phyloP scores from a whole-genome alignment of 53 echinoderm and acorn worm species.

The Echinometra lucunter region DNA sequence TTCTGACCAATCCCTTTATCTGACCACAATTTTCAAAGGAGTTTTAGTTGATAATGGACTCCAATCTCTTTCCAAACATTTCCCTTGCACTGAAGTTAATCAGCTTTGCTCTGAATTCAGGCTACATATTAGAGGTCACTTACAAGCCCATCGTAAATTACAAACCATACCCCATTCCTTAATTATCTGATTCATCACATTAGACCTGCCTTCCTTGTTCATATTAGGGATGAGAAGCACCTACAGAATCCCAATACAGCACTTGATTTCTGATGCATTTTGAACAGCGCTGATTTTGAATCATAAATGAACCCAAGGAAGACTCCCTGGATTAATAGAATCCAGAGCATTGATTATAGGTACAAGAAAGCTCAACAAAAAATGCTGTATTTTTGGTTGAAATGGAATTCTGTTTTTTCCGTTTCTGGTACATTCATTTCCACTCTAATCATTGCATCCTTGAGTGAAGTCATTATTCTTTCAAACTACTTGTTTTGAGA shows the following conservation, averaged over 20 bases:
- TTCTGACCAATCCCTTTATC: background rate
- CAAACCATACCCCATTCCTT: slow-evolving; percentile 23
- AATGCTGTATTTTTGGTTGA: too few relatives aligned
- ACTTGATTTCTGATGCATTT: too few relatives aligned
- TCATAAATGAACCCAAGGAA: too few relatives aligned
- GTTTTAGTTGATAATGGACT: background rate
- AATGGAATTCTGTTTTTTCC: too few relatives aligned
- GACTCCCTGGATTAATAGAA: too few relatives aligned
- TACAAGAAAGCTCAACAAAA: too few relatives aligned
- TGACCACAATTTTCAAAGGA: background rate
- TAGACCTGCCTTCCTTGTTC: slow-evolving; percentile 21
- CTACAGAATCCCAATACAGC: background rate
- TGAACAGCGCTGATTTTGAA: too few relatives aligned
- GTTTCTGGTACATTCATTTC: too few relatives aligned
- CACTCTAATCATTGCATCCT: too few relatives aligned
- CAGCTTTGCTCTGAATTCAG: slow-evolving; percentile 4
- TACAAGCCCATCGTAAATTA: slow-evolving; percentile 46
- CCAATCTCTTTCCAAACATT: background rate
- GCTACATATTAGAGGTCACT: slow-evolving; percentile 25
- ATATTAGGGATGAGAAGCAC: background rate
- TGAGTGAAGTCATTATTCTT: too few relatives aligned
- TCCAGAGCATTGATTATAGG: too few relatives aligned
- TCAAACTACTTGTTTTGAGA: too few relatives aligned
- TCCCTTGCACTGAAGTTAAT: background rate
- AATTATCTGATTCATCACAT: slow-evolving; percentile 53